phyloP scores from a whole-genome alignment of 2,888 invertebrate genomes.

The Acrobasis repandana region DNA sequence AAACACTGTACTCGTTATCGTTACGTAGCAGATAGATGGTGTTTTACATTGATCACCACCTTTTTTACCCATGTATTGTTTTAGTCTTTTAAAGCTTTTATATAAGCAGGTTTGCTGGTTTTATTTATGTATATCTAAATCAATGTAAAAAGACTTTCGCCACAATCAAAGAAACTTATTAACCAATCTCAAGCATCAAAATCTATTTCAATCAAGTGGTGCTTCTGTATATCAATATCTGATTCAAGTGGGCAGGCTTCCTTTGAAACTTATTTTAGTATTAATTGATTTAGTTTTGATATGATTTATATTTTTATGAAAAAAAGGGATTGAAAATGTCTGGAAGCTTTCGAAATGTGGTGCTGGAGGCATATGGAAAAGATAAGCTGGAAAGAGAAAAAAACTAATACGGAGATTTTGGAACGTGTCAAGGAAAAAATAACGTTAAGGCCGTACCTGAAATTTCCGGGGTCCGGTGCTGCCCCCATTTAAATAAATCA shows the following conservation, averaged over 20 bases:
- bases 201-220: slow-evolving; percentile 8
- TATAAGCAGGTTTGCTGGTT: too few relatives aligned
- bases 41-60: neutral
- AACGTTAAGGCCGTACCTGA: too few relatives aligned
- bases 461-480: too few relatives aligned
- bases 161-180: neutral
- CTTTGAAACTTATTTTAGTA: slow-evolving; percentile 13
- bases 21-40: slow-evolving; percentile 20
- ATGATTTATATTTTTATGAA: neutral
- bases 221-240: neutral
- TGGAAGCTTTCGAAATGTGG: neutral
- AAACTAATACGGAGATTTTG: too few relatives aligned
- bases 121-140: too few relatives aligned
- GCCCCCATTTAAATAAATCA: too few relatives aligned
- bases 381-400: too few relatives aligned
- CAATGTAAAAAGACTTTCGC: neutral
- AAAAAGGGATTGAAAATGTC: neutral
- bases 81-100: too few relatives aligned
- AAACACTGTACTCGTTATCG: slow-evolving; percentile 39
- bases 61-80: neutral
- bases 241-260: neutral
- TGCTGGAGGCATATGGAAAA: too few relatives aligned
- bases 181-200: neutral
- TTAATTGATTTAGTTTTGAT: neutral
- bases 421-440: too few relatives aligned